Percentiles rank a stretch among this genome's conserved stretches.
These are phyloP conservation scores for Sphyrna mokarran DNA, from an alignment of 2,113 vertebrate species.

Conservation along the genomic window DNA sequence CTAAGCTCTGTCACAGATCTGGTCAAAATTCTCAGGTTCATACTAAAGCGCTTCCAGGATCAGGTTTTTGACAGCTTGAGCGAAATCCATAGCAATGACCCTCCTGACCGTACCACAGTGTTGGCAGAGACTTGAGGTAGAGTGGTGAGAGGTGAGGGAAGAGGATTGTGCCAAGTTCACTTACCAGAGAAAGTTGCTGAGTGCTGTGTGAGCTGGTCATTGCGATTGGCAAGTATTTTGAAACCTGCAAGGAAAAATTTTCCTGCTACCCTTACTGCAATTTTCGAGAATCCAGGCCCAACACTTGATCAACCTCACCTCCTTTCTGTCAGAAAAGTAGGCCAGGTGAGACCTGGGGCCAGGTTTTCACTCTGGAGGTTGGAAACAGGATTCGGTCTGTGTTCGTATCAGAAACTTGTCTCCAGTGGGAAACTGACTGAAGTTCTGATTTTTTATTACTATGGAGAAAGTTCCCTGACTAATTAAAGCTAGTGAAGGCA, in stretches of 20 bases:
- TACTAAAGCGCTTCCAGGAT: not conserved
- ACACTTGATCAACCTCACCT: not conserved
- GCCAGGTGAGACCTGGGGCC: not conserved
- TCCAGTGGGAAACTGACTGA: not conserved
- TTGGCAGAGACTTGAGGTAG: not conserved
- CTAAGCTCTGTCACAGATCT: not conserved
- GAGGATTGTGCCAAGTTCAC: not conserved
- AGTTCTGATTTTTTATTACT: not conserved
- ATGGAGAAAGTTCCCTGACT: not conserved
- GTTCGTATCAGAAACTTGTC: not conserved
- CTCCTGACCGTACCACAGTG: not conserved
- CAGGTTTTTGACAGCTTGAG: too few relatives aligned
- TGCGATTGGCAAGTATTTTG: not conserved
- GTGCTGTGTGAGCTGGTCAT: not conserved
- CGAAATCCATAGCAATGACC: too few relatives aligned
- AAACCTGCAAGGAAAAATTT: not conserved
- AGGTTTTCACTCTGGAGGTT: not conserved
- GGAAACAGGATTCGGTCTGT: not conserved
- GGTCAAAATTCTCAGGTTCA: not conserved
- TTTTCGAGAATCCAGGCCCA: not conserved
- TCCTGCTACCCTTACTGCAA: too few relatives aligned
- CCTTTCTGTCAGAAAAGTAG: not conserved
- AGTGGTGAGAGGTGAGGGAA: not conserved
- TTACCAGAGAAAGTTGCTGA: not conserved
- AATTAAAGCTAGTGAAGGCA: not conserved